These are phyloP conservation scores for Scaeva pyrastri DNA, from an alignment of 2,888 invertebrate genomes.

Conservation along the genomic window DNA sequence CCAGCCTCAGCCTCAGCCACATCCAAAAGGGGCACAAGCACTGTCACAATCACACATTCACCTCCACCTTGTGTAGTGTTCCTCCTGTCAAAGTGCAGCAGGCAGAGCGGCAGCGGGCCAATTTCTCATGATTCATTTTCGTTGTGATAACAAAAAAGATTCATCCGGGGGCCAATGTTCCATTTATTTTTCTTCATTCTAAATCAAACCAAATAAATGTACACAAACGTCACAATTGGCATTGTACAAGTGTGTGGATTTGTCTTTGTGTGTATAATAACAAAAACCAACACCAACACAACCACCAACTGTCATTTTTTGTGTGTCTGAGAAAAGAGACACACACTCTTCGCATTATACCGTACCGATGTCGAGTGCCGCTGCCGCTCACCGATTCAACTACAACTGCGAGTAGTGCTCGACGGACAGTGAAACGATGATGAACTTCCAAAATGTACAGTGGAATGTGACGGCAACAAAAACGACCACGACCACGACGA, in stretches of 20 bases:
- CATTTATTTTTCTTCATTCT: constrained; percentile 67
- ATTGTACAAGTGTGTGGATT: constrained; percentile 4
- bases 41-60: neutral
- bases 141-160: constrained; percentile 66
- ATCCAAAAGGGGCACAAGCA: too few species aligned
- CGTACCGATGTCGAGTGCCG: too few species aligned
- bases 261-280: too few species aligned
- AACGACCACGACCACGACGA: neutral
- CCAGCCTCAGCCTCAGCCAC: constrained; percentile 20
- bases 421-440: constrained; percentile 76
- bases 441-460: constrained; percentile 75
- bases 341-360: constrained; percentile 58
- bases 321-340: constrained; percentile 35
- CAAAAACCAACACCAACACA: constrained; percentile 31
- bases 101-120: constrained; percentile 36
- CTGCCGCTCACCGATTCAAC: constrained; percentile 66
- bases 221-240: constrained; percentile 28
- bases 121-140: constrained; percentile 60
- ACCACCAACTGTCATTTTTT: constrained; percentile 16
- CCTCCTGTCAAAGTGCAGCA: constrained; percentile 65
- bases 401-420: constrained; percentile 60
- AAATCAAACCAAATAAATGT: constrained; percentile 3
- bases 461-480: constrained; percentile 69
- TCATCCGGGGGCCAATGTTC: constrained; percentile 76
- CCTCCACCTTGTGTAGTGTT: neutral